Conservation (phyloP, 2,113 vertebrate genomes). For the Cinclus cinclus region DNA sequence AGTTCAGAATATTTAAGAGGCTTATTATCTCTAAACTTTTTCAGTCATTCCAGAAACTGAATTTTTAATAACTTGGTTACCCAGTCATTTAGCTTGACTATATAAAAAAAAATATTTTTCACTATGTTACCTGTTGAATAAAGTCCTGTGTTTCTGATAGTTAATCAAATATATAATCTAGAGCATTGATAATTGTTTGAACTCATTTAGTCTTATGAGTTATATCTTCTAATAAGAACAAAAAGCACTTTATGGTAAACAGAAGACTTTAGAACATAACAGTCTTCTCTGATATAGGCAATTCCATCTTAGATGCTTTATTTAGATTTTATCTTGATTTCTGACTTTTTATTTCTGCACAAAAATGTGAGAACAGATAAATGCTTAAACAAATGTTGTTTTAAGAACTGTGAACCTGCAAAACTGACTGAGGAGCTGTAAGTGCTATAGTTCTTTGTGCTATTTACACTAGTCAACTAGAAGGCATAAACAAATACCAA, state of each 20-base stretch:
- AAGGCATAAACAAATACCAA: not conserved
- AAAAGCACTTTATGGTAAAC: not conserved
- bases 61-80: not conserved
- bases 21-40: not conserved
- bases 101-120: not conserved
- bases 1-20: not conserved
- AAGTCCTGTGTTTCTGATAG: not conserved
- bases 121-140: not conserved
- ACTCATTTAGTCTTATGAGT: not conserved
- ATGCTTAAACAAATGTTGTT: not conserved
- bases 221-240: not conserved
- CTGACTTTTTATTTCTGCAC: not conserved
- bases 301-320: not conserved
- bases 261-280: not conserved
- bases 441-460: not conserved
- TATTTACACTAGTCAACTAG: not conserved
- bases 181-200: not conserved
- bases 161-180: not conserved
- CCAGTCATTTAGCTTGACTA: not conserved
- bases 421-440: not conserved
- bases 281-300: not conserved
- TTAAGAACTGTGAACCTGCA: not conserved
- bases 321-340: not conserved
- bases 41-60: not conserved
- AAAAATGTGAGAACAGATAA: not conserved